These are phyloP conservation scores for Trissolcus brochymenae DNA, from an alignment of 2,888 invertebrate genomes.

Conservation along the genomic window DNA sequence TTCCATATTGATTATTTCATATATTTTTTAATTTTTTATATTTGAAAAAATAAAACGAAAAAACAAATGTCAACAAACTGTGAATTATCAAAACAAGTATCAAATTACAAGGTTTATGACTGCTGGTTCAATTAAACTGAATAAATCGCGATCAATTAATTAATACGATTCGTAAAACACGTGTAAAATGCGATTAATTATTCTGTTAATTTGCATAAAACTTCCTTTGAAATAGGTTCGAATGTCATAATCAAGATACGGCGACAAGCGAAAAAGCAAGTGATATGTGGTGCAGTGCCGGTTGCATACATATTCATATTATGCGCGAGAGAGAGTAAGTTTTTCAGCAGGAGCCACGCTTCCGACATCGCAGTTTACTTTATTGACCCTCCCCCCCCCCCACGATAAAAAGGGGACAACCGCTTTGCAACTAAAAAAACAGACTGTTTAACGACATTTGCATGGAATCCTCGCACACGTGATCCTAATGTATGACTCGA, in stretches of 20 bases:
- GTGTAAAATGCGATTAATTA: constrained; percentile 9
- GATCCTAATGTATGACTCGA: constrained; percentile 22
- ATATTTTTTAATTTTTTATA: no score
- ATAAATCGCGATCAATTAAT: neutral
- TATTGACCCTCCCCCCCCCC: constrained; percentile 52
- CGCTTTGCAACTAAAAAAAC: constrained; percentile 29
- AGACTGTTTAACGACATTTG: constrained; percentile 46
- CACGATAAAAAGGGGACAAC: constrained; percentile 55
- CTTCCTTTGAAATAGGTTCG: constrained; percentile 20
- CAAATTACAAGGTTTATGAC: neutral
- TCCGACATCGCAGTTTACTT: constrained; percentile 55
- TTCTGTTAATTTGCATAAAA: constrained; percentile 15
- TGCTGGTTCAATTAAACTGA: neutral
- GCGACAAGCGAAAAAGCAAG: constrained; percentile 36
- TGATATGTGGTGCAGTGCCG: constrained; percentile 39
- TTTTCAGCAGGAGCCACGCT: constrained; percentile 45
- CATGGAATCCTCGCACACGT: constrained; percentile 47
- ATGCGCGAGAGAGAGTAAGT: constrained; percentile 67
- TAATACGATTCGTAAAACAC: neutral
- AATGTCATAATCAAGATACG: constrained; percentile 40
- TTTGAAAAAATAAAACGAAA: neutral
- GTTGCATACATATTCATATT: constrained; percentile 69
- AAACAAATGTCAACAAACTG: neutral
- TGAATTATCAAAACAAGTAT: neutral
- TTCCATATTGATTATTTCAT: no score